Evolutionary conservation across 2,888 invertebrate genomes (phyloP), one percentile per base, ranked within the genome.

Genomic region (Macropis europaea): DNA sequence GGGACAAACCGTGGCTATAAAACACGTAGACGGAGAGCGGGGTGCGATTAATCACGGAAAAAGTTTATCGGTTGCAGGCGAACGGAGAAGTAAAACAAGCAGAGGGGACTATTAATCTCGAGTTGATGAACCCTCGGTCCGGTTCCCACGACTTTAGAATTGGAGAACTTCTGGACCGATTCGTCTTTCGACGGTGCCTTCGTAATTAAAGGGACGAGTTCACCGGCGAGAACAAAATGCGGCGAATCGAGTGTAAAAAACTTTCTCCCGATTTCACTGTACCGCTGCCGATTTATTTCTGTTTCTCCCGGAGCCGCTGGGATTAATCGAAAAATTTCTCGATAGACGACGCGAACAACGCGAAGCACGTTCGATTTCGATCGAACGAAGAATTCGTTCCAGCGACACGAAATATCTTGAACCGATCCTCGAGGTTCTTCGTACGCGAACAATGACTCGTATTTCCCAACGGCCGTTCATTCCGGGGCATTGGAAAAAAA

Each of bases 41-140:
- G 50, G 36, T 40, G 30, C 63, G 68, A 76, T 78, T 80, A 78
- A 80, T 80, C 80, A 77, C 53, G 66, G 70, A 71, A 76, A 77
- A 80, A 79, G 62, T 80, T 80, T 80, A 80, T 77, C 80, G 66
- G 60, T 61, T 52, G 69, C 57, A 62, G 77, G 64, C 45, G 77
- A 42, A 62, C 34, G 60, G 30, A 34, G 67, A 54, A 61, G 63
- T 63, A 69, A 80, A 76, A 77, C 77, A 76, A 64, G 60, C 57
- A 36, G 59, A 42, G 70, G 57, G 57, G 73, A 56, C 80, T 75
- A 80, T 80, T 80, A 80, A 80, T 80, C 80, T 75, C 57, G 34
- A 73, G 77, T 70, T 73, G 79, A 80, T 77, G 77, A 77, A 80
- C 73, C 73, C 64, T 30, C 57, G 67, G 61, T 57, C n/a, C 52